These are phyloP conservation scores for Drosophila rhopaloa DNA, from an alignment of 1,140 invertebrate genomes.

Conservation along the genomic window DNA sequence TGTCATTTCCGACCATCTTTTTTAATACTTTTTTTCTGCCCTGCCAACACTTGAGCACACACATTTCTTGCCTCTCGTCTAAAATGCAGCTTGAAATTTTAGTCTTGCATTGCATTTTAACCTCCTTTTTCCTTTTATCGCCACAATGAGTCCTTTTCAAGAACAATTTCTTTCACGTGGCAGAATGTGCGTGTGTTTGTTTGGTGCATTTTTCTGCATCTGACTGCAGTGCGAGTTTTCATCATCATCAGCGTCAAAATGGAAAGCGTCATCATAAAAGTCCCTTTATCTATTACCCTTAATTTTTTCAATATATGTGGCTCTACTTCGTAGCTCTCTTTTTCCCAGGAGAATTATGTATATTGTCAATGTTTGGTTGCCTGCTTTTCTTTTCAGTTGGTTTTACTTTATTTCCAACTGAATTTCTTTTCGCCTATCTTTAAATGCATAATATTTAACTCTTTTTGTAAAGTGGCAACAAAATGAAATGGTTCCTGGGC, in stretches of 20 bases:
- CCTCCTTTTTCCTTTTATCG: constrained; percentile 16
- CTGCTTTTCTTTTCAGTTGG: background rate
- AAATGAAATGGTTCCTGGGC: background rate
- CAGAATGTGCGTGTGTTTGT: constrained; percentile 17
- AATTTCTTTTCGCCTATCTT: constrained; percentile 15
- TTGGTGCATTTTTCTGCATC: constrained; percentile 30
- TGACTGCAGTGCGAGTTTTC: constrained; percentile 38
- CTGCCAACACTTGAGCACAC: constrained; percentile 43
- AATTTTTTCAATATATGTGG: background rate
- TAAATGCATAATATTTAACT: background rate
- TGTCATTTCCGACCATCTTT: constrained; percentile 1
- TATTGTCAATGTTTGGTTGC: constrained; percentile 27
- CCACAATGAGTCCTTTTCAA: constrained; percentile 36
- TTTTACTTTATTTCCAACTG: constrained; percentile 18
- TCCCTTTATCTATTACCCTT: background rate
- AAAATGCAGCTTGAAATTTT: constrained; percentile 63
- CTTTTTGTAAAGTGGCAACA: background rate
- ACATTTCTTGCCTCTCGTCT: constrained; percentile 47
- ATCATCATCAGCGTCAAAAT: constrained; percentile 26
- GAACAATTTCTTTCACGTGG: constrained; percentile 48
- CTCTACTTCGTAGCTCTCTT: background rate
- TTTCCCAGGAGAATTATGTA: constrained; percentile 5
- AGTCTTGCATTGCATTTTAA: constrained; percentile 21
- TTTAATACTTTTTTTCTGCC: background rate
- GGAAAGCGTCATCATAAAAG: constrained; percentile 53